Base-by-base conservation (phyloP, 2,888 invertebrate species). In the Liopterus haemorrhoidalis region DNA sequence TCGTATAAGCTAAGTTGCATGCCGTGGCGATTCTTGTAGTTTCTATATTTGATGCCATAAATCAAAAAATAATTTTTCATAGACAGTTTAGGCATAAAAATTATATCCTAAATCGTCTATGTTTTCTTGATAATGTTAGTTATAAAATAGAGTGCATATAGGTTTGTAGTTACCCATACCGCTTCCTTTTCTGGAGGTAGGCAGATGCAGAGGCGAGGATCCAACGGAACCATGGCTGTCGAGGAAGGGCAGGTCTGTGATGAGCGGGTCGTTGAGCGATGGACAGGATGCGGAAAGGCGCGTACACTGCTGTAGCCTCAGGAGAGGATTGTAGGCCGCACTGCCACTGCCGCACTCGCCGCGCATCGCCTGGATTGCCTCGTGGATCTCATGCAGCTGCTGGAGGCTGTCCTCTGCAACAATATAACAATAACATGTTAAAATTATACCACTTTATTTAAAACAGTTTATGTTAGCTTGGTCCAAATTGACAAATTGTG, bases 291-390 rank as follows among this genome's bases (percentile, higher is more conserved):
- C 79, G 58, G 83, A 84, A 49, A 85, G 71, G 41, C 84, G 66
- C 27, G 78, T 63, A 20, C 65, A 59, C 5, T 32, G 12, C 15
- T 47, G 46, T 53, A 69, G 67, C 30, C 65, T 62, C 44, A 69
- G 53, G 21, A 67, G 49, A 4, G 67, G 68, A 56, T 68, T 67
- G n/a, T n/a, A n/a, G n/a, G n/a, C n/a, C n/a, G 45, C 19, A 16
- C 36, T 31, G 8, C 27, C 38, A 22, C 36, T 20, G 2, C 45
- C 45, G 20, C 37, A 38, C 4, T 30, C 43, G 9, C 28, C 82
- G 50, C 85, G 73, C 82, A 86, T 85, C 50, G 80, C 81, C 65
- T 86, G 84, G 50, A 86, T 82, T 43, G 77, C 81, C 51, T 85
- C 82, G 61, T 85, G 83, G 36, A 87, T 74, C 51, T 84, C 76